Conservation (phyloP, 1,140 invertebrate species). For the Acyrthosiphon pisum region DNA sequence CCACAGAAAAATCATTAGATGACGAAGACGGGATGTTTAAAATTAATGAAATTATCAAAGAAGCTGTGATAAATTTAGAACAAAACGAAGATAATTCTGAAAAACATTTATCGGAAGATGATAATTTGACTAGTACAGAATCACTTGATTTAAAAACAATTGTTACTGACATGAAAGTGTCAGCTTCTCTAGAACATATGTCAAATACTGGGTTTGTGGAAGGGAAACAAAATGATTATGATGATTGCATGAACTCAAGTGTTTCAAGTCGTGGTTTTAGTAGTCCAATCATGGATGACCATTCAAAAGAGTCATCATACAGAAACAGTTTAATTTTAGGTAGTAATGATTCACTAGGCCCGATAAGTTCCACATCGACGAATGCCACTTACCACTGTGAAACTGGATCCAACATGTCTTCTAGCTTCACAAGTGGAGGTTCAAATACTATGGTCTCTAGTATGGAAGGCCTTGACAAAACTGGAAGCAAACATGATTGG, state of each 20-base stretch:
- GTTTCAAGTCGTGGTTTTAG: constrained; percentile 44
- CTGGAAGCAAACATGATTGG: constrained; percentile 62
- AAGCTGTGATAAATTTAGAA: constrained; percentile 75
- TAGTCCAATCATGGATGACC: constrained; percentile 42
- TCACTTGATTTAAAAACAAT: constrained; percentile 68
- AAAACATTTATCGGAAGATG: constrained; percentile 64
- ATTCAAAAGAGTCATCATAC: constrained; percentile 24
- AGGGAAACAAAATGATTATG: background rate
- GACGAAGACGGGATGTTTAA: constrained; percentile 76
- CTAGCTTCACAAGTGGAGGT: constrained; percentile 79
- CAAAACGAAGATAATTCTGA: constrained; percentile 66
- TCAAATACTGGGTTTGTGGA: constrained; percentile 13
- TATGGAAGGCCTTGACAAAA: constrained; percentile 70
- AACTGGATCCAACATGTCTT: constrained; percentile 81
- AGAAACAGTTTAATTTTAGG: constrained; percentile 66
- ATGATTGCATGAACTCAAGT: constrained; percentile 44
- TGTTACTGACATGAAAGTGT: constrained; percentile 59
- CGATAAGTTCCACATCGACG: constrained; percentile 78
- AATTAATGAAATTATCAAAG: constrained; percentile 77
- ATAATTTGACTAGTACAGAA: constrained; percentile 66
- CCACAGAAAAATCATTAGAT: constrained; percentile 78
- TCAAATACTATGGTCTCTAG: constrained; percentile 78
- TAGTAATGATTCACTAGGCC: constrained; percentile 74
- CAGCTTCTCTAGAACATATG: constrained; percentile 32
- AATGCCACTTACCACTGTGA: constrained; percentile 84